Conservation (phyloP, 2,797 vertebrate genomes). For the Pantherophis vulpinus region DNA sequence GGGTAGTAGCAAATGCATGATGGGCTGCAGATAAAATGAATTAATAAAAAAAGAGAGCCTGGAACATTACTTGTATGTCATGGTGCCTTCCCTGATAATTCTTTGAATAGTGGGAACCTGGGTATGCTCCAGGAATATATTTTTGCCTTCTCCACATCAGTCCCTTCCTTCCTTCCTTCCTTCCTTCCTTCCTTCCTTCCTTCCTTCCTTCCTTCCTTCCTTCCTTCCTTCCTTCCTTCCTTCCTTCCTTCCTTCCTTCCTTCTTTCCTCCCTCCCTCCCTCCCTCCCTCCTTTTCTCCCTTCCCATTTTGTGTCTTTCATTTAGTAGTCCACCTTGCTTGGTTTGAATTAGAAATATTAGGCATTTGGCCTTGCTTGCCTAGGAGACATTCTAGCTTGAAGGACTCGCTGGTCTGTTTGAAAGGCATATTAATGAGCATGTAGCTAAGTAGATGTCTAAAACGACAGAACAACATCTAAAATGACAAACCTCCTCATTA, state of each 20-base stretch:
- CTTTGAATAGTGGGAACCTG: not conserved
- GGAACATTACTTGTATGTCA: not conserved
- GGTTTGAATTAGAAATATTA: not conserved
- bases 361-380: not conserved
- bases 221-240: not conserved
- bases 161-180: too few species aligned
- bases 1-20: not conserved
- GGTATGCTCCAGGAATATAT: not conserved
- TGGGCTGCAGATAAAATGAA: not conserved
- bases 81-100: not conserved
- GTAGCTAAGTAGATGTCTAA: conserved; percentile 21
- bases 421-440: not conserved
- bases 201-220: not conserved
- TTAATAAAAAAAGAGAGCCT: not conserved
- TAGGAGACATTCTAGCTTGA: not conserved
- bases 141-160: not conserved
- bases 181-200: not conserved
- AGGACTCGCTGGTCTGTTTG: conserved; percentile 18
- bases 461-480: conserved; percentile 25
- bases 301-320: not conserved
- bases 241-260: not conserved
- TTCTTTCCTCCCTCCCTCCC: too few species aligned
- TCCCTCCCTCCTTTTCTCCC: not conserved
- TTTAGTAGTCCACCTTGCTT: not conserved
- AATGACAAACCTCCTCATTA: conserved; percentile 50